phyloP scores from a whole-genome alignment of 53 echinoderm and acorn worm species.

The Luidia sarsii region DNA sequence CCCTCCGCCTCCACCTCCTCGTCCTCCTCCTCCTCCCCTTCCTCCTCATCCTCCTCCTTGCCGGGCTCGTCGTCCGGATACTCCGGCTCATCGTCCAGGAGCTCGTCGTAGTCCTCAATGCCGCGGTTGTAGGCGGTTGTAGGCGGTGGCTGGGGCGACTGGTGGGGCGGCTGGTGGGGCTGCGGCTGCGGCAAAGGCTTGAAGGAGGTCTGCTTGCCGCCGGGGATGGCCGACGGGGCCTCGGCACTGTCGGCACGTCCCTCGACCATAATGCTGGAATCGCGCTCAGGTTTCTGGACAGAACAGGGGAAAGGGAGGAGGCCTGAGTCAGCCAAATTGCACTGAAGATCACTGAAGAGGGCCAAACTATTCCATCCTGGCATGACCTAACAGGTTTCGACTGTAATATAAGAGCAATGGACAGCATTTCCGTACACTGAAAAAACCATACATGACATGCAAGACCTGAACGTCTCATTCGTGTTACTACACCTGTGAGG shows the following conservation, averaged over 20 bases:
- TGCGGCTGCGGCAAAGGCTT: background rate
- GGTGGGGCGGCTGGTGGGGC: background rate
- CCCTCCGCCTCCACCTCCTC: conserved; percentile 49
- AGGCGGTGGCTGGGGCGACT: background rate
- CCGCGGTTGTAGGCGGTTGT: conserved; percentile 22
- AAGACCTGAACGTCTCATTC: too few relatives aligned
- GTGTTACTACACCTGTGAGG: too few relatives aligned
- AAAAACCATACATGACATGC: too few relatives aligned
- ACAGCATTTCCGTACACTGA: too few relatives aligned
- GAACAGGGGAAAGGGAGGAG: too few relatives aligned
- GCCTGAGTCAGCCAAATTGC: too few relatives aligned
- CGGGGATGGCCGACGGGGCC: conserved; percentile 24
- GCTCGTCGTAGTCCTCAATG: conserved; percentile 47
- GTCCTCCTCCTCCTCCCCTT: conserved; percentile 45
- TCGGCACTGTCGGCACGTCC: conserved; percentile 18
- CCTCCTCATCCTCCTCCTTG: conserved; percentile 40
- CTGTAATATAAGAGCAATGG: too few relatives aligned
- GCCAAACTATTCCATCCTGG: too few relatives aligned
- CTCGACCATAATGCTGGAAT: conserved; percentile 33
- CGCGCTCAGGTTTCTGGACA: too few relatives aligned
- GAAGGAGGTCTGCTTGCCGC: conserved; percentile 12
- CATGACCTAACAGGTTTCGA: too few relatives aligned
- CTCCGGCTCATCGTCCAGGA: conserved; percentile 35
- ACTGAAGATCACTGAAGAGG: too few relatives aligned
- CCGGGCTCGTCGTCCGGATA: conserved; percentile 48